Conservation (phyloP, 2,888 invertebrate genomes). For the Hymenopus coronatus region DNA sequence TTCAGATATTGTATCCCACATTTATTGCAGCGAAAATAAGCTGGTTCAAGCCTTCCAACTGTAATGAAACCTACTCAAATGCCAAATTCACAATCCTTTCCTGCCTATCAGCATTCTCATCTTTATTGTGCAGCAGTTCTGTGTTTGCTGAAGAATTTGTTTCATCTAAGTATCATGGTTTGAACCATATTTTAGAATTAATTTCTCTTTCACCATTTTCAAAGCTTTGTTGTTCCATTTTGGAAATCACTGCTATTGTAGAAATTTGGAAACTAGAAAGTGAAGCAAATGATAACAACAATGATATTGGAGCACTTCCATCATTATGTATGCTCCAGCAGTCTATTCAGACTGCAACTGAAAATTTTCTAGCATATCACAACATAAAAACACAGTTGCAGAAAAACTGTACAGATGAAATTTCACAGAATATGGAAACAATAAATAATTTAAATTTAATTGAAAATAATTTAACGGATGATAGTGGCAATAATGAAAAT, state of each 20-base stretch:
- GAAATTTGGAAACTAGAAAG: slow-evolving; percentile 53
- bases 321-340: slow-evolving; percentile 32
- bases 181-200: slow-evolving; percentile 56
- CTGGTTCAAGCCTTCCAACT: slow-evolving; percentile 46
- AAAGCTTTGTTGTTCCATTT: slow-evolving; percentile 57
- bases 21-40: slow-evolving; percentile 56
- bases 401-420: background rate
- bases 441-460: background rate
- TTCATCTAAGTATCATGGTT: slow-evolving; percentile 53
- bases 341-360: slow-evolving; percentile 22
- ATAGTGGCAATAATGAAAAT: background rate
- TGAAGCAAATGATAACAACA: background rate
- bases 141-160: slow-evolving; percentile 59
- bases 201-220: slow-evolving; percentile 56
- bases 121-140: slow-evolving; percentile 52
- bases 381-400: background rate
- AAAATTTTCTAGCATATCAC: background rate
- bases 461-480: background rate
- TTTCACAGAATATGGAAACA: background rate
- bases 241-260: slow-evolving; percentile 60
- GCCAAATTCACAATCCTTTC: slow-evolving; percentile 59
- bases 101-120: slow-evolving; percentile 59
- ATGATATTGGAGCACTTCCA: slow-evolving; percentile 17
- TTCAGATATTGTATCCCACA: slow-evolving; percentile 59
- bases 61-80: slow-evolving; percentile 44